Evolutionary conservation across 2,113 vertebrate species (phyloP).

Genomic region (Trogon surrucura): DNA sequence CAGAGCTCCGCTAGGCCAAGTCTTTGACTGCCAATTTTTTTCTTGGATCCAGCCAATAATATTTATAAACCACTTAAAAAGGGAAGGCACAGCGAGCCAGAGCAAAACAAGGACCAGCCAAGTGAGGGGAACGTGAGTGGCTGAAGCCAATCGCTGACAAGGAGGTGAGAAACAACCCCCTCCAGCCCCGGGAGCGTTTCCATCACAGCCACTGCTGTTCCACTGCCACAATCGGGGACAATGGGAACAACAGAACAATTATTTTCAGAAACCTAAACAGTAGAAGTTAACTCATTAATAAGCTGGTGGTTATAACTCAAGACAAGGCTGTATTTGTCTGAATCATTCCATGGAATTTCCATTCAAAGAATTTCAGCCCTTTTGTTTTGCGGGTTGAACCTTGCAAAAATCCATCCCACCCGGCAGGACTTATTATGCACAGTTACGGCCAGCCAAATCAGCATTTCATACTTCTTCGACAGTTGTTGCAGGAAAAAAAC

Average conservation of each 20-base stretch:
- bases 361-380: conserved; percentile 21
- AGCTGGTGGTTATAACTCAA: not conserved
- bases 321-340: conserved; percentile 52
- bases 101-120: not conserved
- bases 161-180: not conserved
- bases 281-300: conserved; percentile 19
- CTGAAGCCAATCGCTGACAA: not conserved
- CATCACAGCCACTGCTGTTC: not conserved
- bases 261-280: not conserved
- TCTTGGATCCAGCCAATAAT: not conserved
- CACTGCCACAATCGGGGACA: not conserved
- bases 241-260: not conserved
- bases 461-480: not conserved
- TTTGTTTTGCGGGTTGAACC: not conserved
- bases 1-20: not conserved
- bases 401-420: not conserved
- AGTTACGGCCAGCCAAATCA: not conserved
- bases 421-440: not conserved
- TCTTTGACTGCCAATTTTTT: accelerated
- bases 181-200: not conserved
- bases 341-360: not conserved
- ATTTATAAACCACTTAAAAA: not conserved
- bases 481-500: not conserved
- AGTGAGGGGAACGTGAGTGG: accelerated
- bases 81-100: not conserved